Conservation (phyloP, 2,113 vertebrate genomes). For the Chloroceryle aenea region DNA sequence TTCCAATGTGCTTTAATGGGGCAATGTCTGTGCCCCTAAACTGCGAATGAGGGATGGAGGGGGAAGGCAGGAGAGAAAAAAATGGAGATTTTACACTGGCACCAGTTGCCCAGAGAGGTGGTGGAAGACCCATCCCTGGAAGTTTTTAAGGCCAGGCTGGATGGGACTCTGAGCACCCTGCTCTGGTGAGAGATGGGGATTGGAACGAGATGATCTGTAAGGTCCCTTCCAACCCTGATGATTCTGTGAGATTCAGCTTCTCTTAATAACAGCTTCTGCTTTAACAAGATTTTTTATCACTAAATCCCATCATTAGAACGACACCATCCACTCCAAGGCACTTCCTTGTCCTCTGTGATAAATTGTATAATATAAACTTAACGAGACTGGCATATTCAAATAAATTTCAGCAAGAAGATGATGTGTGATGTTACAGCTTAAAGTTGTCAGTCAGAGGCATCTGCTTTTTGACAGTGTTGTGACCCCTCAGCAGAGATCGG, state of each 20-base stretch:
- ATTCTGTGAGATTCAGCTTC: neutral
- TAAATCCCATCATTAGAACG: neutral
- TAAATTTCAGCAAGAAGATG: neutral
- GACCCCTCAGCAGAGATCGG: neutral
- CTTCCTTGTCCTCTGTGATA: neutral
- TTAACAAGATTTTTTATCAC: neutral
- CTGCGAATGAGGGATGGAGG: neutral
- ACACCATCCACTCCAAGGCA: neutral
- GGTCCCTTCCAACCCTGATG: too few species aligned
- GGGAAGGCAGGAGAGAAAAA: neutral
- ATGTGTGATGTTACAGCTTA: neutral
- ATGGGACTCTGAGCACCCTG: too few species aligned
- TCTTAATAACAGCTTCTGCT: neutral
- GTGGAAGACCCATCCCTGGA: too few species aligned
- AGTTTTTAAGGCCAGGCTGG: too few species aligned
- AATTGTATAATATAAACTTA: neutral
- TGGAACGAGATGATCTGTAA: too few species aligned
- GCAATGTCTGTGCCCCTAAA: neutral
- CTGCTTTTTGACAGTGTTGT: neutral
- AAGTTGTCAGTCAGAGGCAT: neutral
- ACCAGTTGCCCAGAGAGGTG: too few species aligned
- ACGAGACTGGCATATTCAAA: neutral
- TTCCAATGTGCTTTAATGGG: rapidly evolving
- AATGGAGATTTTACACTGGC: neutral
- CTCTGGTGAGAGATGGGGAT: too few species aligned